phyloP scores from a whole-genome alignment of 2,797 vertebrate species.

The Acanthurus tractus region DNA sequence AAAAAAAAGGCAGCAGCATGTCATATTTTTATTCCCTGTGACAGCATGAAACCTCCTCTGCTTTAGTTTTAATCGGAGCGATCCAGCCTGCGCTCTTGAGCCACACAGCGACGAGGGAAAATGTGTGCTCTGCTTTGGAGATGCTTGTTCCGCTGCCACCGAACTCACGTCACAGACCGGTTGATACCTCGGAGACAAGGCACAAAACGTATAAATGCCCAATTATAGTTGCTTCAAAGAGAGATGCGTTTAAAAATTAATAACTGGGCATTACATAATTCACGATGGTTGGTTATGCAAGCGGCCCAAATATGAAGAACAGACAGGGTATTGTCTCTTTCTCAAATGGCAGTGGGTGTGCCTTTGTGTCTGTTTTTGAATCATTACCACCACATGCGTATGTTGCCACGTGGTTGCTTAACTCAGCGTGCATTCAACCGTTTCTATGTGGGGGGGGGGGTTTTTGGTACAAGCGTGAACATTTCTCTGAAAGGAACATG shows the following conservation, averaged over 20 bases:
- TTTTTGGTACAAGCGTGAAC: neutral
- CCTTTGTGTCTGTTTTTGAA: constrained; percentile 13
- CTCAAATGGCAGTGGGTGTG: constrained; percentile 42
- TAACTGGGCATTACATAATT: constrained; percentile 72
- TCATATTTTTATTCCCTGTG: constrained; percentile 50
- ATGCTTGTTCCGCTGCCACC: constrained; percentile 48
- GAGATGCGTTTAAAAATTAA: constrained; percentile 78
- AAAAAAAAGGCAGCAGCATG: constrained; percentile 25
- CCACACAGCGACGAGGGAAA: constrained; percentile 30
- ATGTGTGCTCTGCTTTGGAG: constrained; percentile 41
- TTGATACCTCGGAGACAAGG: constrained; percentile 62
- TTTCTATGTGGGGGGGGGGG: neutral
- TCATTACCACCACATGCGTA: neutral
- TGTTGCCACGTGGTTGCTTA: neutral
- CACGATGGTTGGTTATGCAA: constrained; percentile 76
- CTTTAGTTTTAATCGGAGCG: constrained; percentile 57
- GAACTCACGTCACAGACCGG: constrained; percentile 55
- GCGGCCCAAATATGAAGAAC: constrained; percentile 63
- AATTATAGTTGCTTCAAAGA: constrained; percentile 82
- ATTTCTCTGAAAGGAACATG: constrained; percentile 19
- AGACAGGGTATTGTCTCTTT: constrained; percentile 64
- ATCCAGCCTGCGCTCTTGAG: constrained; percentile 46
- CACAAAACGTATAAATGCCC: constrained; percentile 79
- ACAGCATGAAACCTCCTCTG: constrained; percentile 49
- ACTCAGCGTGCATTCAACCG: neutral